phyloP scores from a whole-genome alignment of 1,140 invertebrate genomes.

The Nilaparvata lugens region DNA sequence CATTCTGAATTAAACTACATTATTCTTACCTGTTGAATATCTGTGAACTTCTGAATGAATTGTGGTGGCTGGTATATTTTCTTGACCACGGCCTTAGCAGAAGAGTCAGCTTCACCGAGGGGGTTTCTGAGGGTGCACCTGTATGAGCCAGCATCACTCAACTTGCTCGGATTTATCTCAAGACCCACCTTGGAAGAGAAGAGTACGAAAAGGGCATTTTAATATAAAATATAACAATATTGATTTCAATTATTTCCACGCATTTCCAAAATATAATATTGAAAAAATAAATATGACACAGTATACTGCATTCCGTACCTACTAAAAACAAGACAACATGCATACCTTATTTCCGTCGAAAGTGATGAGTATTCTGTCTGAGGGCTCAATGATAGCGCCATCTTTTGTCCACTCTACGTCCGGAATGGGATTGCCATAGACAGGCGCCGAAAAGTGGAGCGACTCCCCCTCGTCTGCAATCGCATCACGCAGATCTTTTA shows the following conservation, averaged over 20 bases:
- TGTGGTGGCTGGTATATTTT: conserved; percentile 70
- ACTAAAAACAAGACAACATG: too few species aligned
- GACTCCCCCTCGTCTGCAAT: conserved; percentile 68
- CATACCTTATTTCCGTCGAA: conserved; percentile 69
- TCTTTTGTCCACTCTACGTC: conserved; percentile 77
- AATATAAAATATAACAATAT: neutral
- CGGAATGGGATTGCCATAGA: conserved; percentile 79
- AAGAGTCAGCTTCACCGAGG: conserved; percentile 57
- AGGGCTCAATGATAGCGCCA: conserved; percentile 50
- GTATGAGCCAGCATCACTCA: conserved; percentile 69
- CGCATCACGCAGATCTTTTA: conserved; percentile 60
- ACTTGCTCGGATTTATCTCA: conserved; percentile 57
- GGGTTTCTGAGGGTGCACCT: conserved; percentile 61
- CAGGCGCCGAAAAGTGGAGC: conserved; percentile 52
- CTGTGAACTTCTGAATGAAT: conserved; percentile 74
- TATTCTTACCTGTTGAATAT: conserved; percentile 63
- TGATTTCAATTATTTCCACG: too few species aligned
- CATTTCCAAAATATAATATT: neutral
- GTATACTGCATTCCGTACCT: neutral
- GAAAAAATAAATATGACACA: neutral
- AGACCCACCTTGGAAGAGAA: conserved; percentile 49
- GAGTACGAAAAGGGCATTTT: neutral
- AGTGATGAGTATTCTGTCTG: conserved; percentile 54
- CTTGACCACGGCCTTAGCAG: conserved; percentile 58
- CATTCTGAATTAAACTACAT: too few species aligned